These are phyloP conservation scores for Piscicola geometra DNA, from an alignment of 2,888 invertebrate genomes.

Conservation along the genomic window DNA sequence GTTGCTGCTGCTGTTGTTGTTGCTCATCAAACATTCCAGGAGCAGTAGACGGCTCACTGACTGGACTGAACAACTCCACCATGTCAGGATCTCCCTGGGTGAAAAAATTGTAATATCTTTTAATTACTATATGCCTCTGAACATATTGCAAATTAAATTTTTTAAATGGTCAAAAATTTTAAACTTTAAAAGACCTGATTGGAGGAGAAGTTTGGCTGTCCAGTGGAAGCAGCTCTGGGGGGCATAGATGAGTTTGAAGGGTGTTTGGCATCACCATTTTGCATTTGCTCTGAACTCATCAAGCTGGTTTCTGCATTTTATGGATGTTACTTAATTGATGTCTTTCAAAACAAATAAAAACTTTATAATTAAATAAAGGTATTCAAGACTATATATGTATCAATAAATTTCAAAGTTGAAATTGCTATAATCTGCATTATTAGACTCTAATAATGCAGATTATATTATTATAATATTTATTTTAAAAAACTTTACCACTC, in stretches of 20 bases:
- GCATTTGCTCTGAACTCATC: slow-evolving; percentile 21
- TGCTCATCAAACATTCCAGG: slow-evolving; percentile 36
- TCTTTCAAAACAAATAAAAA: too few species aligned
- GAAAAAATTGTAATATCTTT: not conserved
- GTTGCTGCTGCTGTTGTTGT: slow-evolving; percentile 17
- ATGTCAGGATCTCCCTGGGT: slow-evolving; percentile 27
- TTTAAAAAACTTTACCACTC: too few species aligned
- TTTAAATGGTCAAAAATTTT: too few species aligned
- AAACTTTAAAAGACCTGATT: slow-evolving; percentile 20
- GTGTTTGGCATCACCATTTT: slow-evolving; percentile 33
- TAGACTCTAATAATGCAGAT: too few species aligned
- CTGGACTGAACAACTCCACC: slow-evolving; percentile 35
- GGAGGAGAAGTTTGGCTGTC: slow-evolving; percentile 33
- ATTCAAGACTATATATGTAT: too few species aligned
- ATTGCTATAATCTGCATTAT: too few species aligned
- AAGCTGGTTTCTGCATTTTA: not conserved
- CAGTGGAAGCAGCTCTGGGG: slow-evolving; percentile 35
- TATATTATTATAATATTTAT: too few species aligned
- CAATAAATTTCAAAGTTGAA: too few species aligned
- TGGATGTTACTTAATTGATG: not conserved
- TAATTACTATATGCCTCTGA: not conserved
- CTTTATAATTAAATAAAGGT: too few species aligned
- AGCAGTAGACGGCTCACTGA: slow-evolving; percentile 35
- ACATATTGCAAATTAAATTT: too few species aligned
- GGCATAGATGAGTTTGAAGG: slow-evolving; percentile 33